Evolutionary conservation across 2,113 vertebrate species (phyloP).

Genomic region (Psephotus haematonotus): DNA sequence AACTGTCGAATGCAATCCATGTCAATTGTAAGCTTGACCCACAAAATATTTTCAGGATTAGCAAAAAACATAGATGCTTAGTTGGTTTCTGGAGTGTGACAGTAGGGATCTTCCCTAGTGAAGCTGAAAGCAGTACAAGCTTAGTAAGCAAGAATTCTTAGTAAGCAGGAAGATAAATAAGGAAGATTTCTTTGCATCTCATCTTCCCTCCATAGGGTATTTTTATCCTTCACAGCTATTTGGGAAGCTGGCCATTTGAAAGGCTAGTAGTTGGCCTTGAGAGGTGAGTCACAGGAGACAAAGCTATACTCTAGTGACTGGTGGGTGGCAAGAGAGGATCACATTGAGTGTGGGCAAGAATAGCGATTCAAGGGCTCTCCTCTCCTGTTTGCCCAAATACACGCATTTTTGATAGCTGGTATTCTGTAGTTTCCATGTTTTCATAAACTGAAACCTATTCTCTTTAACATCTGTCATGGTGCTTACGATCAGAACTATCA

Average conservation of each 20-base stretch:
- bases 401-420: background rate
- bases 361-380: background rate
- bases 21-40: background rate
- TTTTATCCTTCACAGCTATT: background rate
- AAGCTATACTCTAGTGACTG: background rate
- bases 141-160: background rate
- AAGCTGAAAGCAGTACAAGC: background rate
- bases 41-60: background rate
- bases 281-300: background rate
- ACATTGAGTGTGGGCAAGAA: background rate
- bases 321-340: background rate
- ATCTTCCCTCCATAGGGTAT: background rate
- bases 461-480: background rate
- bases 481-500: background rate
- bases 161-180: background rate
- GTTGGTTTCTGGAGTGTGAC: background rate
- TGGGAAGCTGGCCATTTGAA: background rate
- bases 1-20: background rate
- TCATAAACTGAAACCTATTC: background rate
- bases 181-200: background rate
- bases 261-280: background rate
- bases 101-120: background rate
- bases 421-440: background rate
- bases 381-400: background rate
- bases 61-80: background rate